These are phyloP conservation scores for Athene cunicularia DNA, from an alignment of 2,113 vertebrate species.

Conservation along the genomic window DNA sequence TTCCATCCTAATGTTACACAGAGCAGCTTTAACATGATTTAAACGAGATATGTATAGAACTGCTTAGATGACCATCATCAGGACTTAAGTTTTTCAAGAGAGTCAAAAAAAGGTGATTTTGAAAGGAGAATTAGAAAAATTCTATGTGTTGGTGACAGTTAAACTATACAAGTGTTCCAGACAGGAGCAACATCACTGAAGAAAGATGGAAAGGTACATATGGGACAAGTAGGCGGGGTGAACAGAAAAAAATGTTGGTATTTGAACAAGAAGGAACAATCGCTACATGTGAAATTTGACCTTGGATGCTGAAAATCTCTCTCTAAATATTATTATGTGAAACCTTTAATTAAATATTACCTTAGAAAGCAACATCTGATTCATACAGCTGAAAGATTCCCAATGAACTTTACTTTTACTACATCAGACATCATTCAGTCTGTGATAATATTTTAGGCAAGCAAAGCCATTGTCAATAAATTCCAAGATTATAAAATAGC, in stretches of 20 bases:
- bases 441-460: background rate
- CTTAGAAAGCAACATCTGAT: background rate
- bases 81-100: background rate
- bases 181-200: background rate
- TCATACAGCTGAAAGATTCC: background rate
- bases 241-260: background rate
- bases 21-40: background rate
- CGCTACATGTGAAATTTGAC: background rate
- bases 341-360: background rate
- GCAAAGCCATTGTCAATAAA: background rate
- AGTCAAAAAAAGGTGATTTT: background rate
- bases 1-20: background rate
- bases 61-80: background rate
- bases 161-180: background rate
- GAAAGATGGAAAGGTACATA: background rate
- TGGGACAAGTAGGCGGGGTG: background rate
- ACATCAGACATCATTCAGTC: background rate
- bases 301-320: background rate
- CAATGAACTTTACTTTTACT: background rate
- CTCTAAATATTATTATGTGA: background rate
- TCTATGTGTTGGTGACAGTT: background rate
- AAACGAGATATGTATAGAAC: background rate
- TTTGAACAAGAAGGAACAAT: background rate
- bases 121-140: background rate
- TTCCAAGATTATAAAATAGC: background rate